phyloP scores from a whole-genome alignment of 1,140 invertebrate genomes.

The Pectinophora gossypiella region DNA sequence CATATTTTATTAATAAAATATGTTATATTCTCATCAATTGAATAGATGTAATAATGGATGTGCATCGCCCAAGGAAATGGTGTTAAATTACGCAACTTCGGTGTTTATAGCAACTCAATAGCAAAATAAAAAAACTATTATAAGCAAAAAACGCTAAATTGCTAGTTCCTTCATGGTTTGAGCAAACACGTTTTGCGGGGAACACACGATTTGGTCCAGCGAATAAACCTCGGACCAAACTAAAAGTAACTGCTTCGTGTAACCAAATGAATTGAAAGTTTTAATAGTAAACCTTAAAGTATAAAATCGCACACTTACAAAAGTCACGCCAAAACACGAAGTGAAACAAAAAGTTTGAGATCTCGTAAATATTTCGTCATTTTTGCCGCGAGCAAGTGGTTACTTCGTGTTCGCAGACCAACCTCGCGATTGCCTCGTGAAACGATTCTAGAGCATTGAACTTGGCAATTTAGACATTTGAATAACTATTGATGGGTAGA shows the following conservation, averaged over 20 bases:
- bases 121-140: conserved; percentile 27
- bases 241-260: too few relatives aligned
- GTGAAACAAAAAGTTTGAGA: conserved; percentile 38
- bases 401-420: conserved; percentile 53
- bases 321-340: conserved; percentile 33
- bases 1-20: too few relatives aligned
- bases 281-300: conserved; percentile 25
- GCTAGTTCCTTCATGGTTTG: conserved; percentile 52
- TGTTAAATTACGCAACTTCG: background rate
- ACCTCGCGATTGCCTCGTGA: conserved; percentile 39
- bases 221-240: conserved; percentile 8
- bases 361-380: conserved; percentile 60
- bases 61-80: background rate
- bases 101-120: background rate
- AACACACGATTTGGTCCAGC: conserved; percentile 43
- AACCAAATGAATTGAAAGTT: conserved; percentile 17
- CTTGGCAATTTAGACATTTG: conserved; percentile 31
- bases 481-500: background rate
- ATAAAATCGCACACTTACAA: conserved; percentile 31
- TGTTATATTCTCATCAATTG: too few relatives aligned
- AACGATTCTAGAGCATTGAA: conserved; percentile 53
- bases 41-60: background rate
- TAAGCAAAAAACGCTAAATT: conserved; percentile 49
- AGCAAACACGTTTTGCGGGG: conserved; percentile 42
- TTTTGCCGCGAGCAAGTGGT: conserved; percentile 41